Conservation (phyloP, 2,797 vertebrate species). For the Alcedo atthis region DNA sequence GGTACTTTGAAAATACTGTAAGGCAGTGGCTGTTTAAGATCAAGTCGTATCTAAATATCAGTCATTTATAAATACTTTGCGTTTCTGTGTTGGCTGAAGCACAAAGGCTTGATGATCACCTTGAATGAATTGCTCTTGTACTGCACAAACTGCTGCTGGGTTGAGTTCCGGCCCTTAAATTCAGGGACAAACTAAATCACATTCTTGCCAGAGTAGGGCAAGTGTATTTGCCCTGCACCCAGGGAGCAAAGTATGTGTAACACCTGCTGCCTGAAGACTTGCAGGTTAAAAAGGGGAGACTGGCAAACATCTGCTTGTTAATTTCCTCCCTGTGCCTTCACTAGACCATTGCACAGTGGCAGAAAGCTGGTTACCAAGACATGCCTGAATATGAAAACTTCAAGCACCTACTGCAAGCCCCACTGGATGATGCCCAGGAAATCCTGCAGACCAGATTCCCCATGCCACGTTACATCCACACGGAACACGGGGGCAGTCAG, state of each 20-base stretch:
- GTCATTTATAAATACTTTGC: not conserved
- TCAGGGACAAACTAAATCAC: not conserved
- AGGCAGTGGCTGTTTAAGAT: not conserved
- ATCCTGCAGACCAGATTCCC: conserved; percentile 94
- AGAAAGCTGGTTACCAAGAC: conserved; percentile 95
- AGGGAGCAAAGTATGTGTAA: not conserved
- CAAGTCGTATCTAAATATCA: not conserved
- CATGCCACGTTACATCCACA: conserved; percentile 95
- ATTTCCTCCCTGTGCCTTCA: not conserved
- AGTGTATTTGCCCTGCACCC: not conserved
- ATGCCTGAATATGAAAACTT: conserved; percentile 98
- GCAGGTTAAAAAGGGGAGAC: not conserved
- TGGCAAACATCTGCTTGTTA: not conserved
- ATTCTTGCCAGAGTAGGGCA: not conserved
- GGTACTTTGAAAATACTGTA: not conserved
- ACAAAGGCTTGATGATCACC: not conserved
- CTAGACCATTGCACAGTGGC: conserved; percentile 96
- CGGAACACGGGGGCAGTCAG: conserved; percentile 91
- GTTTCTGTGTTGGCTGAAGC: not conserved
- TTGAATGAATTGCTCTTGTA: not conserved
- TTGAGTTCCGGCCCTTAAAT: not conserved
- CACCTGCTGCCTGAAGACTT: not conserved
- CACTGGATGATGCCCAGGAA: conserved; percentile 94
- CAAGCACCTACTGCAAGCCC: conserved; percentile 94
- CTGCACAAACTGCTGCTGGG: not conserved